Percentiles rank a stretch among this genome's conserved stretches.
Evolutionary conservation across 1,140 invertebrate genomes (phyloP).

Genomic region (Aradophagus sp.): DNA sequence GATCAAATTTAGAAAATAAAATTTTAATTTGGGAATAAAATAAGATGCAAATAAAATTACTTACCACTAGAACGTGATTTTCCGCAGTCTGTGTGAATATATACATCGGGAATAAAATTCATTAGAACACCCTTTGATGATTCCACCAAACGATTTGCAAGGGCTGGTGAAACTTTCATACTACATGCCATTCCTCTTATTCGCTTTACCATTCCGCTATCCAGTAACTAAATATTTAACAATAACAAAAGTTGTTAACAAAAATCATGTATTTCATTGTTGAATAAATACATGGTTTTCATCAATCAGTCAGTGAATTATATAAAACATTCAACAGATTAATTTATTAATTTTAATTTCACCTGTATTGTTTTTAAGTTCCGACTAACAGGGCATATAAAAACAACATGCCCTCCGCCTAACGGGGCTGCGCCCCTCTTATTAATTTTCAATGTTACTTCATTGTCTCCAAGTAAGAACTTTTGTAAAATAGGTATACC

Average conservation of each 20-base stretch:
- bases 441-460: conserved; percentile 88
- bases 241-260: too few species aligned
- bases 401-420: conserved; percentile 93
- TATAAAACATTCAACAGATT: too few species aligned
- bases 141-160: conserved; percentile 94
- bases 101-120: conserved; percentile 95
- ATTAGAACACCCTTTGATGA: conserved; percentile 92
- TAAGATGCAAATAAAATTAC: too few species aligned
- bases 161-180: conserved; percentile 91
- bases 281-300: too few species aligned
- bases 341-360: too few species aligned
- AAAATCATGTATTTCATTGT: not conserved
- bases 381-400: conserved; percentile 88
- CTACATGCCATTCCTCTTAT: conserved; percentile 93
- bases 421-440: conserved; percentile 89
- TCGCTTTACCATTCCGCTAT: conserved; percentile 94
- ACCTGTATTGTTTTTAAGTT: conserved; percentile 81
- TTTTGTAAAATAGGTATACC: conserved; percentile 87
- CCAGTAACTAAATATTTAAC: conserved; percentile 77
- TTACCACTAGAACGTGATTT: conserved; percentile 77
- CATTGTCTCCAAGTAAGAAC: conserved; percentile 92
- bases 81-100: conserved; percentile 94
- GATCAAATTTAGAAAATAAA: too few species aligned
- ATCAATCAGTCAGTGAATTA: too few species aligned
- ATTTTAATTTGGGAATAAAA: too few species aligned